A percentile compares a stretch with the other conserved stretches of the same genome.
These are phyloP conservation scores for Hyles vespertilio DNA, from an alignment of 1,140 invertebrate species.

Conservation along the genomic window DNA sequence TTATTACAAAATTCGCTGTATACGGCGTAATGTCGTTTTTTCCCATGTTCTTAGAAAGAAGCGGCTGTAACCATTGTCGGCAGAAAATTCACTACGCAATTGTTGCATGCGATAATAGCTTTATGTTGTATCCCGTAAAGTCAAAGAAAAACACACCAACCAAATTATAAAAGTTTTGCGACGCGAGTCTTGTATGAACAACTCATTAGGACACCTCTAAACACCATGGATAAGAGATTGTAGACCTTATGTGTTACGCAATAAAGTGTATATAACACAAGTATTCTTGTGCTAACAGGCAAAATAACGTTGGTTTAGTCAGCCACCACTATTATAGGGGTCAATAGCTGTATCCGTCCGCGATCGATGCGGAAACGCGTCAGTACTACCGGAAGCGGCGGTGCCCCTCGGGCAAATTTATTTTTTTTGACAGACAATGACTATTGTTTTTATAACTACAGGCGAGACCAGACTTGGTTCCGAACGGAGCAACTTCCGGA, in stretches of 20 bases:
- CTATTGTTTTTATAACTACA: slow-evolving; percentile 3
- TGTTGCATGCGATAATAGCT: slow-evolving; percentile 4
- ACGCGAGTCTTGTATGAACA: slow-evolving; percentile 10
- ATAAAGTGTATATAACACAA: slow-evolving; percentile 17
- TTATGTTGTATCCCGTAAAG: background rate
- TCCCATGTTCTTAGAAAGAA: background rate
- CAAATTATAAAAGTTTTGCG: slow-evolving; percentile 25
- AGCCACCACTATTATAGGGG: slow-evolving; percentile 40
- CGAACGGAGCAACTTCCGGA: no score
- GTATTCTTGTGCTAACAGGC: slow-evolving; percentile 13
- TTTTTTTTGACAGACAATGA: slow-evolving; percentile 22
- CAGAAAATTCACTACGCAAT: slow-evolving; percentile 6
- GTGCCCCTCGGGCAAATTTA: slow-evolving; percentile 31
- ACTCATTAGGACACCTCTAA: background rate
- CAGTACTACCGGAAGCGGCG: slow-evolving; percentile 37
- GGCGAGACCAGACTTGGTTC: background rate
- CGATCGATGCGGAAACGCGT: slow-evolving; percentile 43
- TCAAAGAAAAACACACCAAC: slow-evolving; percentile 17
- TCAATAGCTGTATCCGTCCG: slow-evolving; percentile 48
- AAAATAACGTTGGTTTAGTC: slow-evolving; percentile 34
- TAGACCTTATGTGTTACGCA: slow-evolving; percentile 19
- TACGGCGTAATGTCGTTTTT: no score
- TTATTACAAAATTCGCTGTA: no score
- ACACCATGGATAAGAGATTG: slow-evolving; percentile 1
- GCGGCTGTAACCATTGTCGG: slow-evolving; percentile 3